Conservation (phyloP, 2,797 vertebrate species). For the Gambusia yucatana region DNA sequence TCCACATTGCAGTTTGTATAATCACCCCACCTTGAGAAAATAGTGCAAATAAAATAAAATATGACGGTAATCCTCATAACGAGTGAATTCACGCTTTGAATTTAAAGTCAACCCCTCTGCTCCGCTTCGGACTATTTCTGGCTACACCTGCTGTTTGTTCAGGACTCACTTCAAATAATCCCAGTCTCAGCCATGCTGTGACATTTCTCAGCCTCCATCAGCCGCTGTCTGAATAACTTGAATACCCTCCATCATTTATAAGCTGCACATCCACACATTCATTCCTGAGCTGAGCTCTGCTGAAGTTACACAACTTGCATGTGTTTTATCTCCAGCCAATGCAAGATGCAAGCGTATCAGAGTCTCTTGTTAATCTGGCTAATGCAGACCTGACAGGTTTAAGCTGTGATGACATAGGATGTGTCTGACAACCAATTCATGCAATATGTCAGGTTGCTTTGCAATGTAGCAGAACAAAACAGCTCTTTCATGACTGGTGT, state of each 20-base stretch:
- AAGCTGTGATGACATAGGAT: conserved; percentile 49
- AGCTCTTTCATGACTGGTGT: neutral
- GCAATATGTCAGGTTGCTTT: conserved; percentile 41
- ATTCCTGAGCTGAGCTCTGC: conserved; percentile 26
- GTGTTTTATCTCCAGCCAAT: conserved; percentile 28
- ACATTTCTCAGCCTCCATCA: conserved; percentile 2
- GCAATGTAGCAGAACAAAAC: conserved; percentile 4
- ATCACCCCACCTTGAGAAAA: neutral
- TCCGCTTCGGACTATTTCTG: neutral
- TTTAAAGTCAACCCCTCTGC: neutral
- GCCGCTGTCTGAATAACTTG: conserved; percentile 11
- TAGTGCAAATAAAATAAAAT: neutral
- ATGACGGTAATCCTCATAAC: neutral
- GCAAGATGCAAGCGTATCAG: conserved; percentile 29
- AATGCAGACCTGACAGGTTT: conserved; percentile 62
- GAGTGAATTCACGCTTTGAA: neutral
- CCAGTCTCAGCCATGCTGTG: neutral
- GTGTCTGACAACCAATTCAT: conserved; percentile 29
- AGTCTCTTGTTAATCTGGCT: conserved; percentile 54
- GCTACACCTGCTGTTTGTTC: neutral
- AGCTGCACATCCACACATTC: conserved; percentile 29
- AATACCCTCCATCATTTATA: conserved; percentile 4
- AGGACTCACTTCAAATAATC: neutral
- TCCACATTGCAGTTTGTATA: neutral
- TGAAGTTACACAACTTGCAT: conserved; percentile 46